A percentile compares a stretch with the other conserved stretches of the same genome.
These are phyloP conservation scores for Coracias cyanogaster DNA, from an alignment of 2,797 vertebrate species.

Conservation along the genomic window DNA sequence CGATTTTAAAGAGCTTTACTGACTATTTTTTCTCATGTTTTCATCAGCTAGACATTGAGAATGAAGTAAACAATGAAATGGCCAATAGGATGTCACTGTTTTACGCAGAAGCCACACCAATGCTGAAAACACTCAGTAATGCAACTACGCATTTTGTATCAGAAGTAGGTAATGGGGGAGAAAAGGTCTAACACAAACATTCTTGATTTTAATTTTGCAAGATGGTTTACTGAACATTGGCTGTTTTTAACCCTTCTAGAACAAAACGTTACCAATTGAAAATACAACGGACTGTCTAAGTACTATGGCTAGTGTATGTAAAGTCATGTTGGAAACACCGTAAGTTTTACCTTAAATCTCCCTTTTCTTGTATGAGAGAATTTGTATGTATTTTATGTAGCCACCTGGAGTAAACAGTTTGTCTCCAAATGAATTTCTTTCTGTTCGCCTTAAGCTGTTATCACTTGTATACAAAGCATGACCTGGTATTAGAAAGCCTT, in stretches of 20 bases:
- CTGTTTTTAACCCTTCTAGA: slow-evolving; percentile 79
- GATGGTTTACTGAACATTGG: background rate
- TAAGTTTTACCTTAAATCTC: slow-evolving; percentile 80
- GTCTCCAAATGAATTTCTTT: background rate
- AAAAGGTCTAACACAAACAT: background rate
- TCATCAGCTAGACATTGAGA: slow-evolving; percentile 94
- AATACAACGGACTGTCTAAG: slow-evolving; percentile 98
- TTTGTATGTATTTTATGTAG: background rate
- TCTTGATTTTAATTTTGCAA: background rate
- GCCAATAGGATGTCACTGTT: slow-evolving; percentile 99
- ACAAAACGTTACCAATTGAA: slow-evolving; percentile 96
- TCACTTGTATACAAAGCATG: background rate
- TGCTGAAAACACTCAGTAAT: slow-evolving; percentile 97
- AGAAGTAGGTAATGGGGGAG: slow-evolving; percentile 82
- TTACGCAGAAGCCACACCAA: slow-evolving; percentile 97
- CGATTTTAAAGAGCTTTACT: slow-evolving; percentile 1
- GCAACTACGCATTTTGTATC: slow-evolving; percentile 96
- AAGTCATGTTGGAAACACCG: slow-evolving; percentile 99
- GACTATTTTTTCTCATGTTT: slow-evolving; percentile 48
- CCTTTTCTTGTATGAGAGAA: background rate
- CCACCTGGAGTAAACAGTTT: background rate
- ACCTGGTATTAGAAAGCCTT: background rate
- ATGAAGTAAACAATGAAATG: slow-evolving; percentile 99
- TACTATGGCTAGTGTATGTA: slow-evolving; percentile 98
- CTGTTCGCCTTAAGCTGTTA: background rate